Conservation (phyloP, 2,797 vertebrate genomes). For the Stomatorhinus walkeri region DNA sequence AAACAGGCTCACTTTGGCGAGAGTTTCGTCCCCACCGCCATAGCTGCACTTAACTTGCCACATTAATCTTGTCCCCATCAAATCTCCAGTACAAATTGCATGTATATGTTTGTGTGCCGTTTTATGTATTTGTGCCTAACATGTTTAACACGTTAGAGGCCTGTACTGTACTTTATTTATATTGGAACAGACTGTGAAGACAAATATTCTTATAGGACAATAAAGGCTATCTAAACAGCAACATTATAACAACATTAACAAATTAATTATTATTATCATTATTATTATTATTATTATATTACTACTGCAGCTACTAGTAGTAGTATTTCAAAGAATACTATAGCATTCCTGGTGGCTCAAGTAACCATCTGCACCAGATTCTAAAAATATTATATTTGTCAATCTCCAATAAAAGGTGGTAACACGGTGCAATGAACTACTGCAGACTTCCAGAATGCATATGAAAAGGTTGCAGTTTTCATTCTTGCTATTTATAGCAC, state of each 20-base stretch:
- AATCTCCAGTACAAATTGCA: too few species aligned
- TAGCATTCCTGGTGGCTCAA: not conserved
- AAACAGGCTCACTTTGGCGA: not conserved
- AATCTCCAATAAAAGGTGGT: not conserved
- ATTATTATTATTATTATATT: not conserved
- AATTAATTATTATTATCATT: not conserved
- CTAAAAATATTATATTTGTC: not conserved
- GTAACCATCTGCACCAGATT: not conserved
- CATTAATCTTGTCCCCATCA: too few species aligned
- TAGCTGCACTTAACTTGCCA: too few species aligned
- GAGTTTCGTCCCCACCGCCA: not conserved
- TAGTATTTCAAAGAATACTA: not conserved
- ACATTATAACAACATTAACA: not conserved
- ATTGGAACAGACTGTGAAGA: not conserved
- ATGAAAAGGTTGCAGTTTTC: not conserved
- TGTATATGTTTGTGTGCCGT: too few species aligned
- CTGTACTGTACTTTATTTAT: not conserved
- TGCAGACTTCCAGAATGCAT: not conserved
- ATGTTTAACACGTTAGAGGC: not conserved
- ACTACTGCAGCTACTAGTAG: not conserved
- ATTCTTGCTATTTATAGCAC: not conserved
- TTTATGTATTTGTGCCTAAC: not conserved
- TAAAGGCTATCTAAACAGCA: not conserved
- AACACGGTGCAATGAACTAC: not conserved
- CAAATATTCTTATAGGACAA: too few species aligned